Evolutionary conservation across 1,140 invertebrate species (phyloP).

Genomic region (Hydropsyche tenuis): DNA sequence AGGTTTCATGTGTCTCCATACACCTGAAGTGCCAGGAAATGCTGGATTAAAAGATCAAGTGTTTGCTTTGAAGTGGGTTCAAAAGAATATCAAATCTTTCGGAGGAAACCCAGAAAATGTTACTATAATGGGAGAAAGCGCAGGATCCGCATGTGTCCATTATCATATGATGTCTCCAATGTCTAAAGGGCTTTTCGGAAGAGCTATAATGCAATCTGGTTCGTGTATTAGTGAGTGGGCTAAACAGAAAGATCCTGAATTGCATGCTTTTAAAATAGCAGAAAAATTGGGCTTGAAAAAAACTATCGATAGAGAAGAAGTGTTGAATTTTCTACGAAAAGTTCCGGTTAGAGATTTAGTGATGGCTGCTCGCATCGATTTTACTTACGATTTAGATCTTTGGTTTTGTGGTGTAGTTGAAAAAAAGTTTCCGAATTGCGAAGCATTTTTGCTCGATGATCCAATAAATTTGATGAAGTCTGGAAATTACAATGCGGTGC

Average conservation of each 20-base stretch:
- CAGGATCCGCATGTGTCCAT: slow-evolving; percentile 61
- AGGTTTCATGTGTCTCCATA: slow-evolving; percentile 72
- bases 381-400: background rate
- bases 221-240: slow-evolving; percentile 58
- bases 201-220: slow-evolving; percentile 68
- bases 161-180: slow-evolving; percentile 52
- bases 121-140: slow-evolving; percentile 63
- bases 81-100: slow-evolving; percentile 67
- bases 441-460: slow-evolving; percentile 41
- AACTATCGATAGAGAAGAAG: slow-evolving; percentile 2
- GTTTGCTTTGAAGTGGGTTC: slow-evolving; percentile 45
- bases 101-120: slow-evolving; percentile 69
- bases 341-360: slow-evolving; percentile 30
- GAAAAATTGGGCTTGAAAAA: slow-evolving; percentile 28
- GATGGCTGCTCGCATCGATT: background rate
- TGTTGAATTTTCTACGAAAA: slow-evolving; percentile 39
- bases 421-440: slow-evolving; percentile 36
- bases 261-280: slow-evolving; percentile 33
- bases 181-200: slow-evolving; percentile 64
- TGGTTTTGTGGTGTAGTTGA: slow-evolving; percentile 19
- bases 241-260: slow-evolving; percentile 17
- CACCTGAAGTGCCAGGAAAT: slow-evolving; percentile 60
- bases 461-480: slow-evolving; percentile 44
- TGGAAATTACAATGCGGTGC: slow-evolving; percentile 47
- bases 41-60: slow-evolving; percentile 49